Conservation (phyloP, 2,888 invertebrate species). For the Drosophila hamatofila region DNA sequence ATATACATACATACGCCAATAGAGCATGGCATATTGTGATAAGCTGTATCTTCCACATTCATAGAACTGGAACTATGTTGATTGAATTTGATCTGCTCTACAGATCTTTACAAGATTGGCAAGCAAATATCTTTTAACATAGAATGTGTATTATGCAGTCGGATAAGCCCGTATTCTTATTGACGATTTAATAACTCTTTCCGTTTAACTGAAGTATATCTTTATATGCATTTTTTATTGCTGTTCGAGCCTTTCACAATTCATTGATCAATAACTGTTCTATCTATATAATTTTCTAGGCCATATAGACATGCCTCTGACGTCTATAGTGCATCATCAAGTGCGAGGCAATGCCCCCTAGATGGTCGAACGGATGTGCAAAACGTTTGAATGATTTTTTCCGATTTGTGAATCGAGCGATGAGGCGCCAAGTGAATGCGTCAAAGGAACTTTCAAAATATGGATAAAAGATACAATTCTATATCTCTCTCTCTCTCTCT, state of each 20-base stretch:
- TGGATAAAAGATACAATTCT: background rate
- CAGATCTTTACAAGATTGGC: background rate
- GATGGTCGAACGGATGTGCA: slow-evolving; percentile 40
- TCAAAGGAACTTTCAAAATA: slow-evolving; percentile 36
- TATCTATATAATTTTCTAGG: background rate
- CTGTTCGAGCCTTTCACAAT: background rate
- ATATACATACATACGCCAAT: background rate
- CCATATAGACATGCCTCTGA: background rate
- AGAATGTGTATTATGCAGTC: background rate
- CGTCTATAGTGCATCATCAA: slow-evolving; percentile 1
- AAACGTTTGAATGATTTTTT: slow-evolving; percentile 23
- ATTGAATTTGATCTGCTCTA: background rate
- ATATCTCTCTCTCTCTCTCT: background rate
- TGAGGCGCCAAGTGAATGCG: slow-evolving; percentile 22
- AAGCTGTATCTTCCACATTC: background rate
- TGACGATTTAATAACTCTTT: background rate
- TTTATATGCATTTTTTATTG: background rate
- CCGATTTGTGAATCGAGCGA: slow-evolving; percentile 17
- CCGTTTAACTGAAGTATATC: background rate
- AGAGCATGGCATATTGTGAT: background rate
- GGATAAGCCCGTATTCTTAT: background rate
- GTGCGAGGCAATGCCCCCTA: slow-evolving; percentile 1
- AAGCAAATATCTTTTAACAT: too few species aligned
- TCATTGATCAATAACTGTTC: background rate
- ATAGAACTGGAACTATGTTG: background rate